These are phyloP conservation scores for Mesitornis unicolor DNA, from an alignment of 2,113 vertebrate genomes.

Conservation along the genomic window DNA sequence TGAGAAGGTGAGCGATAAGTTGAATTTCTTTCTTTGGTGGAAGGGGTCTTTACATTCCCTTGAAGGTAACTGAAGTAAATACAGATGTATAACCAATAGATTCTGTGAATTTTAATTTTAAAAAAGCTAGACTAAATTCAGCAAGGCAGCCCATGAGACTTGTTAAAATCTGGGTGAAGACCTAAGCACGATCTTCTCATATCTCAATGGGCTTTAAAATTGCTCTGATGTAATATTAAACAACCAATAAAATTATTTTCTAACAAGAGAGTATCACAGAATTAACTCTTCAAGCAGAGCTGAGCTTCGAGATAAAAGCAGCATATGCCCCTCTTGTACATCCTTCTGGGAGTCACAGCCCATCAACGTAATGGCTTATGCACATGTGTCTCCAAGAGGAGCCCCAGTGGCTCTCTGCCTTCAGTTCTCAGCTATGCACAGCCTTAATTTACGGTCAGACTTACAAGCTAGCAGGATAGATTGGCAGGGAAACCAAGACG, in stretches of 20 bases:
- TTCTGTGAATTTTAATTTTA: background rate
- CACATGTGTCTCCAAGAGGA: background rate
- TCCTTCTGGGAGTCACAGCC: background rate
- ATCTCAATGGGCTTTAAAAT: background rate
- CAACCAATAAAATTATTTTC: background rate
- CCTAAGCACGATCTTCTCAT: background rate
- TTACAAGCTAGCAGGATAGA: background rate
- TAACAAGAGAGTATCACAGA: background rate
- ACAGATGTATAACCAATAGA: background rate
- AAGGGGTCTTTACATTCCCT: background rate
- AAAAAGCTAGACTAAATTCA: background rate
- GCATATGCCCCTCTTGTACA: background rate
- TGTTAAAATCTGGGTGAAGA: background rate
- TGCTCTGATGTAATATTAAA: constrained; percentile 21
- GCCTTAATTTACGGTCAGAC: background rate
- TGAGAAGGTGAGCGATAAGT: background rate
- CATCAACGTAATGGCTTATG: rapidly evolving
- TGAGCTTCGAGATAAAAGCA: background rate
- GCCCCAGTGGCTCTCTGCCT: background rate
- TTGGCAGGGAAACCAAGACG: background rate
- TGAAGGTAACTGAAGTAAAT: background rate
- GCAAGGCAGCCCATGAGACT: background rate
- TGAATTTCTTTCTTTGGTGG: background rate
- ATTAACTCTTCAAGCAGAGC: background rate
- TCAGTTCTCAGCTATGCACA: background rate